Conservation (phyloP, 2,888 invertebrate species). For the Mesorhabditis sp. region DNA sequence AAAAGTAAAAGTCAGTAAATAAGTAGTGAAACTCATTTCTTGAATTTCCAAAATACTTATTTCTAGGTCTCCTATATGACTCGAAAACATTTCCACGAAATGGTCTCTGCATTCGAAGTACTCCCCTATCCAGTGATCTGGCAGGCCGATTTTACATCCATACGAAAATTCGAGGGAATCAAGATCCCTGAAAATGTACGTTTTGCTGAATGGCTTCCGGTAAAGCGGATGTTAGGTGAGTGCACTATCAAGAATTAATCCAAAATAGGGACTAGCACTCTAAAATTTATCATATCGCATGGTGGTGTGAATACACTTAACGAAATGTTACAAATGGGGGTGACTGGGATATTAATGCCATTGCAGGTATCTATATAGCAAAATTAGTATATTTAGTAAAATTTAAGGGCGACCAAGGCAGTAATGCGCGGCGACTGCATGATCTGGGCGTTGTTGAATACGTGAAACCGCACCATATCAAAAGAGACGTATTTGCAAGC, state of each 20-base stretch:
- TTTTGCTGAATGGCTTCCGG: constrained; percentile 3
- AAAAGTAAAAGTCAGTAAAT: background rate
- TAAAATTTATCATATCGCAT: background rate
- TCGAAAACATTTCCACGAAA: background rate
- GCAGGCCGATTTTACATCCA: background rate
- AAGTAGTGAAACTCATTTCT: background rate
- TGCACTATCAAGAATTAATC: background rate
- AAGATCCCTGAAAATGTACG: background rate
- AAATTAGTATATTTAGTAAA: background rate
- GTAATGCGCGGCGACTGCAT: background rate
- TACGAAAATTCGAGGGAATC: background rate
- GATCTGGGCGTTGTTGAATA: background rate
- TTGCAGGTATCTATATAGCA: background rate
- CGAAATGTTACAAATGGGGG: constrained; percentile 4
- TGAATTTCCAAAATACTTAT: background rate
- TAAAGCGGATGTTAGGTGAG: background rate
- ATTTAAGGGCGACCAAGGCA: background rate
- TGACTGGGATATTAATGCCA: background rate
- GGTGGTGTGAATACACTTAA: constrained; percentile 1
- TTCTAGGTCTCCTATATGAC: background rate
- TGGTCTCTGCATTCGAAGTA: background rate
- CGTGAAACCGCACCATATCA: background rate
- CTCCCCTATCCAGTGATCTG: background rate
- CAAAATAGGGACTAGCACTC: background rate
- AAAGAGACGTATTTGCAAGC: background rate